A percentile compares a stretch with the other conserved stretches of the same genome.
Conservation (phyloP, 1,140 invertebrate species). For the Drosophila ercepeae region DNA sequence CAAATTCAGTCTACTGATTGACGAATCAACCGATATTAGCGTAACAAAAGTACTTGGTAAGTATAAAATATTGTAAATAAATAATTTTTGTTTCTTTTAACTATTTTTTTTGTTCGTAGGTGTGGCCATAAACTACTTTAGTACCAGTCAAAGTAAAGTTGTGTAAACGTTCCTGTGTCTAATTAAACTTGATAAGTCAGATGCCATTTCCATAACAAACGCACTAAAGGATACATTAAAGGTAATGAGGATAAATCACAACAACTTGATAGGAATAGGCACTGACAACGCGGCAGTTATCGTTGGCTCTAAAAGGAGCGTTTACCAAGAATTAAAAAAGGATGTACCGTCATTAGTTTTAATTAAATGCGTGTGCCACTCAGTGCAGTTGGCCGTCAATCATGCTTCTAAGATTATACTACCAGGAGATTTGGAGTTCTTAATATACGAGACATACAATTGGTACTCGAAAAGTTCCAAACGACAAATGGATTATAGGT, state of each 20-base stretch:
- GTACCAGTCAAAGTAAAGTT: not conserved
- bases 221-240: not conserved
- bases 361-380: constrained; percentile 29
- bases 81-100: too few relatives aligned
- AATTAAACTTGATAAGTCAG: not conserved
- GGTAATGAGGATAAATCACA: not conserved
- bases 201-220: not conserved
- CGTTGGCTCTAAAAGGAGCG: constrained; percentile 10
- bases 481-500: constrained; percentile 5
- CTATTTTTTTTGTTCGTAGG: too few relatives aligned
- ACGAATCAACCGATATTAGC: constrained; percentile 18
- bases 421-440: constrained; percentile 10
- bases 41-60: constrained; percentile 6
- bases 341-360: not conserved
- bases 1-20: constrained; percentile 13
- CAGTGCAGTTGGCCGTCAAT: constrained; percentile 22
- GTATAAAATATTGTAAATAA: too few relatives aligned
- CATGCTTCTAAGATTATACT: constrained; percentile 7
- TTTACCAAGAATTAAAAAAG: constrained; percentile 8
- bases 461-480: constrained; percentile 26
- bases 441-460: constrained; percentile 71
- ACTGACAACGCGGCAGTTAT: constrained; percentile 18
- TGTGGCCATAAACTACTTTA: not conserved
- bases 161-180: not conserved
- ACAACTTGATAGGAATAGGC: constrained; percentile 10